Percentiles rank a stretch among this genome's conserved stretches.
Conservation (phyloP, 2,113 vertebrate genomes). For the Heterotis niloticus region DNA sequence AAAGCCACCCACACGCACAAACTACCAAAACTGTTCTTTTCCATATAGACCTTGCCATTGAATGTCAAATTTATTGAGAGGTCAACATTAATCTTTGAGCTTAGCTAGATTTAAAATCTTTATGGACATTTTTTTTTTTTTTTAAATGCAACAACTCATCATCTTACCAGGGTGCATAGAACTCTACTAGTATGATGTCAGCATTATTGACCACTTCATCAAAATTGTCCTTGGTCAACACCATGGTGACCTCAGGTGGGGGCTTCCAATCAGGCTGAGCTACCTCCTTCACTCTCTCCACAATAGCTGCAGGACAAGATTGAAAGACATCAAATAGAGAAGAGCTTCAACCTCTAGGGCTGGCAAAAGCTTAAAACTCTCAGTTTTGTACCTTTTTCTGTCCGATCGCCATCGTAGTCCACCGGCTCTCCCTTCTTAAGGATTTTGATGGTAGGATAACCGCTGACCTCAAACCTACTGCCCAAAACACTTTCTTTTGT, state of each 20-base stretch:
- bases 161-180: constrained; percentile 95
- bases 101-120: no score
- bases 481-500: constrained; percentile 70
- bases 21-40: not conserved
- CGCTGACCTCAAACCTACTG: constrained; percentile 81
- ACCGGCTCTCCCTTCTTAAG: constrained; percentile 86
- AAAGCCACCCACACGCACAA: not conserved
- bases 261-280: constrained; percentile 85
- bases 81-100: no score
- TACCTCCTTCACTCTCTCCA: constrained; percentile 82
- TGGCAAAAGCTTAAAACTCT: not conserved
- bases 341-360: not conserved
- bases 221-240: constrained; percentile 90
- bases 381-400: constrained; percentile 69
- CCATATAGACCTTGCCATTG: no score
- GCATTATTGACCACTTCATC: constrained; percentile 78
- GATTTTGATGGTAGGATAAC: constrained; percentile 95
- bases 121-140: no score
- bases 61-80: no score
- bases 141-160: not conserved
- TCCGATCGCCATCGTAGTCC: constrained; percentile 86
- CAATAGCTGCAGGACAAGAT: constrained; percentile 72
- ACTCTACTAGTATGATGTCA: constrained; percentile 95
- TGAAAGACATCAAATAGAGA: not conserved
- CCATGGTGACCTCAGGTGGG: constrained; percentile 84